Percentiles rank a stretch among this genome's conserved stretches.
These are phyloP conservation scores for Pachycephus smyrnensis DNA, from an alignment of 2,888 invertebrate species.

Conservation along the genomic window DNA sequence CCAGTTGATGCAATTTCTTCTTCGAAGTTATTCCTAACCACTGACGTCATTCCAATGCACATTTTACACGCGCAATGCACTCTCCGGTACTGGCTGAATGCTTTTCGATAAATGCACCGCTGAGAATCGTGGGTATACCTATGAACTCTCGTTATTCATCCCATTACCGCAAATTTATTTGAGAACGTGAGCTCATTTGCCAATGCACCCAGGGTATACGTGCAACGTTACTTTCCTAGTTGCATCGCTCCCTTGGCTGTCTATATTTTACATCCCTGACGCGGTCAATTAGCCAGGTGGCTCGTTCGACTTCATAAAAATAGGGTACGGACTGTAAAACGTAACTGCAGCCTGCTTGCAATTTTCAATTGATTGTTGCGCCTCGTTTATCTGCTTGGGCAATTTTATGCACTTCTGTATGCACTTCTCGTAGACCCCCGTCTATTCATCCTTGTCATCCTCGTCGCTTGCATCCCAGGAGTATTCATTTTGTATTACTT, in stretches of 20 bases:
- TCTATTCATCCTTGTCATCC: neutral
- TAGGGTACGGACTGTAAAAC: neutral
- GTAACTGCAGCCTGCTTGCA: neutral
- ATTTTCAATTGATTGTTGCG: neutral
- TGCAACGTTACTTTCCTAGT: neutral
- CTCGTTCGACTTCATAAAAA: neutral
- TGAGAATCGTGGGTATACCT: neutral
- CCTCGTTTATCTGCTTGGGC: neutral
- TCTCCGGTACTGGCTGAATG: neutral
- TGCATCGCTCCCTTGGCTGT: neutral
- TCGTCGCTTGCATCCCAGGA: neutral
- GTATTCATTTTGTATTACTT: neutral
- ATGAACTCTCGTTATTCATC: neutral
- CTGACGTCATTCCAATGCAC: neutral
- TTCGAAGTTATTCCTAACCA: neutral
- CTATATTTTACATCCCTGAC: constrained; percentile 1
- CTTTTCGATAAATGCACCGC: neutral
- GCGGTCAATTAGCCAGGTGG: constrained; percentile 1
- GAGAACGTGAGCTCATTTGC: neutral
- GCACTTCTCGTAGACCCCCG: neutral
- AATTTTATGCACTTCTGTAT: neutral
- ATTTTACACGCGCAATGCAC: neutral
- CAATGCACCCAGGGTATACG: neutral
- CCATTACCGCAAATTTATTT: neutral
- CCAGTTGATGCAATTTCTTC: neutral